phyloP scores from a whole-genome alignment of 2,113 vertebrate species.

The Odontesthes bonariensis region DNA sequence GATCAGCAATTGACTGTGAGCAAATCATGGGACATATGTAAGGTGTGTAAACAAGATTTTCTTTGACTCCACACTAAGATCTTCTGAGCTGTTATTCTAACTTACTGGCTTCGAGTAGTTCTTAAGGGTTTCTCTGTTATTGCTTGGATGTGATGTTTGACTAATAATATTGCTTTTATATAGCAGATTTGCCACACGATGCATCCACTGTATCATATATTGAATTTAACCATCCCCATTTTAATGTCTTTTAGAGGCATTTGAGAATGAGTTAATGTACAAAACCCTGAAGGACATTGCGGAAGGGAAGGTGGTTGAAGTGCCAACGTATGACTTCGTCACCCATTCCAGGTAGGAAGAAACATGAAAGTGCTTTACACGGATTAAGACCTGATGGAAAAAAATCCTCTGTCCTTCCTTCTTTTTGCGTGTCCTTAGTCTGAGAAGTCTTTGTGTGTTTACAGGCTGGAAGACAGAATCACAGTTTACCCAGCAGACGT shows the following conservation, averaged over 20 bases:
- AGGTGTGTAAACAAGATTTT: too few species aligned
- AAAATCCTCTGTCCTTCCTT: not conserved
- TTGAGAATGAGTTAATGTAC: constrained; percentile 95
- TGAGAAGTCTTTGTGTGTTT: constrained; percentile 15
- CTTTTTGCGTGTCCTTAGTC: not conserved
- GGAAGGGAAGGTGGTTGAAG: constrained; percentile 92
- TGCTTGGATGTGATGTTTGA: not conserved
- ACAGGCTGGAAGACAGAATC: constrained; percentile 88
- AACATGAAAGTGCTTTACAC: not conserved
- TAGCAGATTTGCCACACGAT: not conserved
- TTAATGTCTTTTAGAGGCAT: constrained; percentile 87
- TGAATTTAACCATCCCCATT: not conserved
- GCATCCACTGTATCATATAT: not conserved
- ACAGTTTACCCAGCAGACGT: constrained; percentile 93
- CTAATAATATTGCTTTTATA: not conserved
- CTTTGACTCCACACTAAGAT: too few species aligned
- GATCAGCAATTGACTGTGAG: too few species aligned
- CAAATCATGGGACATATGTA: too few species aligned
- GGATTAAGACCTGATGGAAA: not conserved
- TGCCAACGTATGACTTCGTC: constrained; percentile 95
- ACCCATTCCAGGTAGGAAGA: constrained; percentile 91
- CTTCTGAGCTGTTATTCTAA: too few species aligned
- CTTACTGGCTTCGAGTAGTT: not conserved
- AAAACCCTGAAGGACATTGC: constrained; percentile 90
- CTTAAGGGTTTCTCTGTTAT: not conserved